Conservation (phyloP, 2,113 vertebrate species). For the Ranitomeya variabilis region DNA sequence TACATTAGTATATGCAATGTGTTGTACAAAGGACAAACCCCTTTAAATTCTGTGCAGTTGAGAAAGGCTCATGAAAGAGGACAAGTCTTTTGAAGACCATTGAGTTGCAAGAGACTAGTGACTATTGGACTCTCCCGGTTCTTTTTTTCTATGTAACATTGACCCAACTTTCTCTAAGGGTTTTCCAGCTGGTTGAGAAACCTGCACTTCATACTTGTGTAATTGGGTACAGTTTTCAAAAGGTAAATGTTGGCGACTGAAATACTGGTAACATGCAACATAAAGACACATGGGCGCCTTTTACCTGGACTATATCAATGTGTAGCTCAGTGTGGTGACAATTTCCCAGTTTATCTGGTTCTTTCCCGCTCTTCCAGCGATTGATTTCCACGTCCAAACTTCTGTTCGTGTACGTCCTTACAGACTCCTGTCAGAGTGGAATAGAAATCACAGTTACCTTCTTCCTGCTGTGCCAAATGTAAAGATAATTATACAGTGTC, state of each 20-base stretch:
- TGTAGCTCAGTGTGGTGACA: constrained; percentile 81
- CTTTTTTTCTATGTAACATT: not conserved
- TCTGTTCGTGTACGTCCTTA: constrained; percentile 69
- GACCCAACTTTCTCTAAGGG: not conserved
- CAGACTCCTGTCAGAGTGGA: constrained; percentile 60
- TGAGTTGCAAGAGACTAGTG: not conserved
- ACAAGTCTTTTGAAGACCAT: not conserved
- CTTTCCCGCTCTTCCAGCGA: constrained; percentile 71
- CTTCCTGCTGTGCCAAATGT: not conserved
- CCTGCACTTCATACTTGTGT: not conserved
- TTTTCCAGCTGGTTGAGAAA: not conserved
- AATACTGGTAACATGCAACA: too few species aligned
- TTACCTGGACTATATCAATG: constrained; percentile 86
- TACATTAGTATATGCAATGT: not conserved
- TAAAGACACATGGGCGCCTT: not conserved
- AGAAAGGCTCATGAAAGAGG: not conserved
- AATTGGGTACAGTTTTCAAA: too few species aligned
- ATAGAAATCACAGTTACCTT: not conserved
- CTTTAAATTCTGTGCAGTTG: not conserved
- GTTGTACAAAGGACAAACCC: not conserved
- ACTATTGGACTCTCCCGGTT: not conserved
- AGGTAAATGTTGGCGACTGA: too few species aligned
- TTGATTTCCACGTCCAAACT: constrained; percentile 77
- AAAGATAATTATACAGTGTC: too few species aligned
- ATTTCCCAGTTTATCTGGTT: constrained; percentile 74